Percentiles rank a stretch among this genome's conserved stretches.
These are phyloP conservation scores for Pristionchus mayeri DNA, from an alignment of 2,888 invertebrate species.

Conservation along the genomic window DNA sequence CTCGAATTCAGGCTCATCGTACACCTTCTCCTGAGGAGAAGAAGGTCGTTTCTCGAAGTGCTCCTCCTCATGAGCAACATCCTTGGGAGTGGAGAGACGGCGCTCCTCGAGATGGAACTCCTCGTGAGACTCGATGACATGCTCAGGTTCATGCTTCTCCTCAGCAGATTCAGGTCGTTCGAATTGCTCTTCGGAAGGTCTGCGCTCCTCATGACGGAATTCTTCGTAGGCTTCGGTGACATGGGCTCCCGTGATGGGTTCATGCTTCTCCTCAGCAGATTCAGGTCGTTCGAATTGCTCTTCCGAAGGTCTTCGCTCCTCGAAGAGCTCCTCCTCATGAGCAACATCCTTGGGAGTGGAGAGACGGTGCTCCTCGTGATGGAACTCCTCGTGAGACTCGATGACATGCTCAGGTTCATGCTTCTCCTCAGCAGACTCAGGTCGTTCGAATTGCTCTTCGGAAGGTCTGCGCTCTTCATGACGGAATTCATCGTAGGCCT, in stretches of 20 bases:
- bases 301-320: background rate
- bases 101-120: slow-evolving; percentile 4
- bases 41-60: background rate
- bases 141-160: slow-evolving; percentile 44
- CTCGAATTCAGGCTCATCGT: slow-evolving; percentile 40
- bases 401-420: slow-evolving; percentile 8
- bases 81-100: slow-evolving; percentile 5
- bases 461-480: slow-evolving; percentile 39
- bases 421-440: no score
- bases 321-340: slow-evolving; percentile 12
- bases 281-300: background rate
- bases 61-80: background rate
- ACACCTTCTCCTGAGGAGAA: background rate
- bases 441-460: no score
- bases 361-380: slow-evolving; percentile 2
- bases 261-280: background rate
- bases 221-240: slow-evolving; percentile 42
- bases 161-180: slow-evolving; percentile 35
- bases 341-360: slow-evolving; percentile 12
- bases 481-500: slow-evolving; percentile 47
- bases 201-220: background rate
- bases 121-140: background rate
- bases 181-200: background rate
- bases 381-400: slow-evolving; percentile 12
- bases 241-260: background rate